Conservation (phyloP, 2,888 invertebrate genomes). For the Gymnocheta viridis region DNA sequence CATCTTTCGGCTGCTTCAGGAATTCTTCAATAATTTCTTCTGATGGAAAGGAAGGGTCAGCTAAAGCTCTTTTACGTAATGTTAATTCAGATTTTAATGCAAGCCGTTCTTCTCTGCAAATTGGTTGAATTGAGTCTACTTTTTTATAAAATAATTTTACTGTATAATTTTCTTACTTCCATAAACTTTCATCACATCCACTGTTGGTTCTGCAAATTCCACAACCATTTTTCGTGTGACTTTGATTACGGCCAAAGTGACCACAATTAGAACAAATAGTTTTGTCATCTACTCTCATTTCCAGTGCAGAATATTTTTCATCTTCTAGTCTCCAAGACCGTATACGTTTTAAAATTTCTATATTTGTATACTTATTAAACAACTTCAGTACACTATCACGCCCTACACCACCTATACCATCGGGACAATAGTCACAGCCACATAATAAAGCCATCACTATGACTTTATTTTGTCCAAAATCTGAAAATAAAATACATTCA, state of each 20-base stretch:
- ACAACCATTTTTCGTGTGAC: constrained; percentile 87
- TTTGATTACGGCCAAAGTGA: constrained; percentile 85
- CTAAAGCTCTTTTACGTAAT: constrained; percentile 87
- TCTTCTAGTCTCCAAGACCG: constrained; percentile 86
- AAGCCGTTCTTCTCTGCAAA: constrained; percentile 85
- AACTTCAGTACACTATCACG: constrained; percentile 89
- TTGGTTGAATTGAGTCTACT: not conserved
- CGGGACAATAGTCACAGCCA: constrained; percentile 92
- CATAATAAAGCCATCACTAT: constrained; percentile 92
- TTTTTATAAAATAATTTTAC: not conserved
- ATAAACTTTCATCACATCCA: constrained; percentile 85
- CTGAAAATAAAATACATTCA: constrained; percentile 74
- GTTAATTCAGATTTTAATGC: constrained; percentile 87
- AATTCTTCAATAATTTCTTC: constrained; percentile 89
- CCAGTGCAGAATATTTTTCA: constrained; percentile 83
- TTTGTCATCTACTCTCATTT: constrained; percentile 83
- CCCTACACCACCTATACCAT: constrained; percentile 90
- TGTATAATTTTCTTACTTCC: constrained; percentile 83
- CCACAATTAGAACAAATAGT: constrained; percentile 88
- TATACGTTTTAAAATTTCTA: constrained; percentile 86
- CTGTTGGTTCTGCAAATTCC: constrained; percentile 84
- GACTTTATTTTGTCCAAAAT: constrained; percentile 91
- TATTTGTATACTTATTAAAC: constrained; percentile 85
- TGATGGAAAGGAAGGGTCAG: constrained; percentile 86
- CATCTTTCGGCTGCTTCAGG: constrained; percentile 83